Conservation (phyloP, 2,797 vertebrate genomes). For the Caiman crocodilus region DNA sequence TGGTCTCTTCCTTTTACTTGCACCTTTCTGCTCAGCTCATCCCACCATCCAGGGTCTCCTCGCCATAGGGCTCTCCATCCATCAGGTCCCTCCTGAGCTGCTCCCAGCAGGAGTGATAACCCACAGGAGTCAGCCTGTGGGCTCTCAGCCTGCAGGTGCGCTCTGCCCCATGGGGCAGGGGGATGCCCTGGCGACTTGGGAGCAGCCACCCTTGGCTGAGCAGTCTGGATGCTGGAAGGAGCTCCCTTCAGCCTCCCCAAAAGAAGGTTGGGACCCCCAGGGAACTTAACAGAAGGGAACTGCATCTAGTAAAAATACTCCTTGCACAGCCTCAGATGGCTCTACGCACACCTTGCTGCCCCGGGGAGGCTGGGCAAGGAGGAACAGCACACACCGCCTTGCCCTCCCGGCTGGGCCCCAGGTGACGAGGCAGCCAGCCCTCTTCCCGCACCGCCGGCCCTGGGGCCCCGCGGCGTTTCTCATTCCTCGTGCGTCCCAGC, state of each 20-base stretch:
- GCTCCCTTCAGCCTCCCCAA: not conserved
- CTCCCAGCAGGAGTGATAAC: not conserved
- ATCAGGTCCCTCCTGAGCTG: not conserved
- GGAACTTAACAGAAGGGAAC: not conserved
- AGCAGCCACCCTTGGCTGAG: not conserved
- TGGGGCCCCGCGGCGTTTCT: not conserved
- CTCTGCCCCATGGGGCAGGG: rapidly evolving
- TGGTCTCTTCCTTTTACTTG: not conserved
- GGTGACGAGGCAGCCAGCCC: not conserved
- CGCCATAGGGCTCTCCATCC: rapidly evolving
- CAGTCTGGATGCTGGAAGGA: not conserved
- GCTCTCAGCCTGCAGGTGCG: rapidly evolving
- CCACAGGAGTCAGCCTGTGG: not conserved
- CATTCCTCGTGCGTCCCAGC: slow-evolving; percentile 26
- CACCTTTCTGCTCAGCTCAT: rapidly evolving
- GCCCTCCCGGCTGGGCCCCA: rapidly evolving
- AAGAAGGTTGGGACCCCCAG: not conserved
- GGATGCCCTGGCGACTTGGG: not conserved
- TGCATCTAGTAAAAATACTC: not conserved
- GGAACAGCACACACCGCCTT: not conserved
- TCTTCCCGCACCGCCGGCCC: not conserved
- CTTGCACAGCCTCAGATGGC: not conserved
- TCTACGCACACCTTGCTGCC: not conserved
- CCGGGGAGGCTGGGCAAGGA: not conserved
- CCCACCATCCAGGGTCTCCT: not conserved